Evolutionary conservation across 2,113 vertebrate species (phyloP), one percentile per base, ranked within the genome.

Genomic region (Petroica traversi): DNA sequence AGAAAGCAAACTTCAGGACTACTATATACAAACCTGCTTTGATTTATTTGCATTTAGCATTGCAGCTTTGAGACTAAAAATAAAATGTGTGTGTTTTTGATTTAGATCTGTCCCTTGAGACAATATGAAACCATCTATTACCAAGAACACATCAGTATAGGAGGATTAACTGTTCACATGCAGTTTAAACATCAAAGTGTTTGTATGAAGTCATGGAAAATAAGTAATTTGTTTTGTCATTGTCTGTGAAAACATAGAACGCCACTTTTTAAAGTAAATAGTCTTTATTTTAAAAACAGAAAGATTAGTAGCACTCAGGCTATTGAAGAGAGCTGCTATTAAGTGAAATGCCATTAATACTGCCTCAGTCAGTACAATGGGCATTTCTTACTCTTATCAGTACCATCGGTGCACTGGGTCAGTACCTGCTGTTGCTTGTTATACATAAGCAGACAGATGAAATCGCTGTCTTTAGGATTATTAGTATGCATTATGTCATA

Each of bases 161-260:
- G 62, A 91, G 94, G 96, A 97, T 98, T 98, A 97, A 96, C 96
- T 97, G 97, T 97, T 97, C 97, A 84, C 84, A 90, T 87, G 85
- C 46, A 78, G 84, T 98, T 97, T 96, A 94, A 97, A 94, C 83
- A 97, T 94, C 97, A 96, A 95, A 91, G 86, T 51, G n/a, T 92
- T 96, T 92, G 64, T 96, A 89, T 93, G 83, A 96, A 95, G 88
- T 96, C 33, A 97, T 88, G 96, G 97, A 97, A 97, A 97, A 96
- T 89, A 93, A 97, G 94, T 90, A 90, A 97, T 96, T 96, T 94
- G 85, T 97, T 97, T 96, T 98, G 92, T 95, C 91, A 57, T 96
- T 97, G 87, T 94, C 85, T 92, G 63, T 80, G 86, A 97, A 94
- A 97, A 93, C 79, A 92, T 2, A 93, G 72, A 78, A 91, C 14